Percentiles rank a stretch among this genome's conserved stretches.
Evolutionary conservation across 2,888 invertebrate species (phyloP).

Genomic region (Sipha maydis): DNA sequence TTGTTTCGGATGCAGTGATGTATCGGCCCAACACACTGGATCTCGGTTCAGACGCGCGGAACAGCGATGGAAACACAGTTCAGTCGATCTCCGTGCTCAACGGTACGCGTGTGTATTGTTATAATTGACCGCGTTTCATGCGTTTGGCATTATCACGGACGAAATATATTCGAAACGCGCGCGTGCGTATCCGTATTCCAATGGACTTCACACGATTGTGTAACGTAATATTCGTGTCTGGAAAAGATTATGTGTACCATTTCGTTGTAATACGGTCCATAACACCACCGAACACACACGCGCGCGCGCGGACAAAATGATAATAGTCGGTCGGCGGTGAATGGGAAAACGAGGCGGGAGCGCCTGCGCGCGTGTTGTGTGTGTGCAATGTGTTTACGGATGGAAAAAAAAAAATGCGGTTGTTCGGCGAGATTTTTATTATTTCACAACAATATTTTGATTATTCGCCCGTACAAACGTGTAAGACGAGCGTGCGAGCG

Average conservation of each 20-base stretch:
- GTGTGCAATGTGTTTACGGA: not conserved
- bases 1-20: not conserved
- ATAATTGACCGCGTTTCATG: no score
- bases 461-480: not conserved
- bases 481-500: not conserved
- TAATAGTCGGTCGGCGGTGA: not conserved
- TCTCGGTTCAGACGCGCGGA: not conserved
- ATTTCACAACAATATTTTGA: not conserved
- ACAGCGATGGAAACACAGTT: not conserved
- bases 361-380: not conserved
- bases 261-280: not conserved
- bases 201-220: not conserved
- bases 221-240: not conserved
- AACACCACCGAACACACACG: not conserved
- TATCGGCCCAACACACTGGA: not conserved
- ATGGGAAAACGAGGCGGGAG: not conserved
- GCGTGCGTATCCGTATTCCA: not conserved
- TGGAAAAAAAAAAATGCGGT: not conserved
- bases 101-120: not conserved
- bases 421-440: not conserved
- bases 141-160: not conserved
- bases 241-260: constrained; percentile 5
- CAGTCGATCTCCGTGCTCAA: not conserved
- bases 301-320: not conserved
- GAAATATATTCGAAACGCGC: not conserved